Conservation (phyloP, 2,113 vertebrate genomes). For the Scomber japonicus region DNA sequence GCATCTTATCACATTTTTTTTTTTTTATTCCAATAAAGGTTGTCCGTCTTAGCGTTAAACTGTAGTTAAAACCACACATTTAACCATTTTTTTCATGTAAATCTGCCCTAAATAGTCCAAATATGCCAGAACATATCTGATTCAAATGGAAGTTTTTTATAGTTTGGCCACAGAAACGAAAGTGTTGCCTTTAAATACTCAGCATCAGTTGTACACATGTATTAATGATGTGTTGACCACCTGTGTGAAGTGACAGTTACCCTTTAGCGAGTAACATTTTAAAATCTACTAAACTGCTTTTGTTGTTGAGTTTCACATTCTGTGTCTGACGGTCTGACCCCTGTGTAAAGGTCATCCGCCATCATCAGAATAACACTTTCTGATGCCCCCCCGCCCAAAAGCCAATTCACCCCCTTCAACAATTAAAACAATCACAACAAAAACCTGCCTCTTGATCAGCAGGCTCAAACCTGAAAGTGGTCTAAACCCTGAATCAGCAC, state of each 20-base stretch:
- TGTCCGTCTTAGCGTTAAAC: conserved; percentile 2
- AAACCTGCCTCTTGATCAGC: conserved; percentile 44
- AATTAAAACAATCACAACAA: conserved; percentile 36
- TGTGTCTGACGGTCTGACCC: neutral
- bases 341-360: neutral
- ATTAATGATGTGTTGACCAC: neutral
- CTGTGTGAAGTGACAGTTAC: neutral
- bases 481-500: conserved; percentile 72
- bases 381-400: conserved; percentile 11
- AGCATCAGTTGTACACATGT: too few relatives aligned
- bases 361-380: neutral
- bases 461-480: conserved; percentile 56
- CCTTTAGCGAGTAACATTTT: neutral
- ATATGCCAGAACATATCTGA: neutral
- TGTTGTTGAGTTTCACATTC: conserved; percentile 8
- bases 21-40: conserved; percentile 55
- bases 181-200: too few relatives aligned
- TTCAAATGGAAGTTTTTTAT: too few relatives aligned
- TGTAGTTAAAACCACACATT: conserved; percentile 8
- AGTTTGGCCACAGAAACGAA: too few relatives aligned
- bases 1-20: neutral
- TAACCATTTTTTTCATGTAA: neutral
- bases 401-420: neutral
- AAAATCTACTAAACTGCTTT: neutral
- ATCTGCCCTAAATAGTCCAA: neutral